Percentiles rank a stretch among this genome's conserved stretches.
phyloP scores from a whole-genome alignment of 2,888 invertebrate species.

The Lathronympha strigana region DNA sequence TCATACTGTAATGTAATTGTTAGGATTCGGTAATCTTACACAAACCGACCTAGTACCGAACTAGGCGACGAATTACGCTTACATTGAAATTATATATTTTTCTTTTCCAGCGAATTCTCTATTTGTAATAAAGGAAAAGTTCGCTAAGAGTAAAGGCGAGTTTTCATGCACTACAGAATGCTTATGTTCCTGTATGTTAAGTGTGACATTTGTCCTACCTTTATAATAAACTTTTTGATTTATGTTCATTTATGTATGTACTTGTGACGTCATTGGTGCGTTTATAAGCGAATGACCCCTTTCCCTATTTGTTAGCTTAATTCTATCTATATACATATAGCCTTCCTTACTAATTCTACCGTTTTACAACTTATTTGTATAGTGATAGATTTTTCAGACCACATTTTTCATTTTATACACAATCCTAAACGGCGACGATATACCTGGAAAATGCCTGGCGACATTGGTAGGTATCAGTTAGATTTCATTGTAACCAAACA shows the following conservation, averaged over 20 bases:
- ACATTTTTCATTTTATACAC: too few species aligned
- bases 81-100: constrained; percentile 45
- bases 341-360: background rate
- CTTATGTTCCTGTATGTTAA: constrained; percentile 43
- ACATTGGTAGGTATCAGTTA: too few species aligned
- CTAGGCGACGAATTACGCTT: too few species aligned
- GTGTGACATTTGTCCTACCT: background rate
- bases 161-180: constrained; percentile 45
- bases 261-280: constrained; percentile 9
- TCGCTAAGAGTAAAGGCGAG: constrained; percentile 75
- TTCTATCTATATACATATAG: background rate
- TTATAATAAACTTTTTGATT: background rate
- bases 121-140: constrained; percentile 68
- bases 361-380: background rate
- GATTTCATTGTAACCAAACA: too few species aligned
- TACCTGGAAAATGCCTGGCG: too few species aligned
- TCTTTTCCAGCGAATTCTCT: constrained; percentile 71
- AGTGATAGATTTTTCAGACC: too few species aligned
- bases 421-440: too few species aligned
- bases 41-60: too few species aligned
- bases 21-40: too few species aligned
- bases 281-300: background rate
- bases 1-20: too few species aligned
- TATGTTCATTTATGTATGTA: background rate
- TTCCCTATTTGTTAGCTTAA: background rate